Percentiles rank a stretch among this genome's conserved stretches.
Conservation (phyloP, 2,113 vertebrate species). For the Crotalus tigris region DNA sequence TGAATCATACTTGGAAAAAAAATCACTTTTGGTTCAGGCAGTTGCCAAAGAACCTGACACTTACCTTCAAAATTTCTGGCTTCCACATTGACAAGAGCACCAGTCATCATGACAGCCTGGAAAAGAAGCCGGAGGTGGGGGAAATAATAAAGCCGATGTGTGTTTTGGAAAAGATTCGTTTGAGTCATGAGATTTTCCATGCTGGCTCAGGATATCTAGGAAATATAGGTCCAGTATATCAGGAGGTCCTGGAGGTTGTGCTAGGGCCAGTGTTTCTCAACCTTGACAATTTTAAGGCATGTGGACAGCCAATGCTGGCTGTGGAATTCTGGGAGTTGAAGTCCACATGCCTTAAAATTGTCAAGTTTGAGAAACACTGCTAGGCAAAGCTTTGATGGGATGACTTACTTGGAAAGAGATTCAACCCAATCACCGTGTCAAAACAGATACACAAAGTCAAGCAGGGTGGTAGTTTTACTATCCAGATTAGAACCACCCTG, state of each 20-base stretch:
- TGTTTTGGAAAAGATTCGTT: neutral
- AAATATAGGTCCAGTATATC: neutral
- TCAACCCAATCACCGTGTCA: neutral
- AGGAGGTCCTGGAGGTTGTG: neutral
- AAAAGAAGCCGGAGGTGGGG: neutral
- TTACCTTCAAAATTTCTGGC: constrained; percentile 87
- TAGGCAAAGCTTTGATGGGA: neutral
- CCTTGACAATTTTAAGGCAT: too few relatives aligned
- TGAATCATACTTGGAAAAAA: neutral
- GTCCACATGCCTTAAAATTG: too few relatives aligned
- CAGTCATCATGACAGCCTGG: constrained; percentile 75
- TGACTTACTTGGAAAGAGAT: neutral
- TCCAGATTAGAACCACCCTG: neutral
- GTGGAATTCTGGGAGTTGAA: too few relatives aligned
- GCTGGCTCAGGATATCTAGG: neutral
- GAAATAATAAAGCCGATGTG: neutral
- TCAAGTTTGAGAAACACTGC: neutral
- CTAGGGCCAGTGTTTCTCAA: neutral
- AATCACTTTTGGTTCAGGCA: neutral
- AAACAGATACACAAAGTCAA: neutral
- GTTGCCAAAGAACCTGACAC: neutral
- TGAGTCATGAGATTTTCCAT: neutral
- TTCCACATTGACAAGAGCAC: constrained; percentile 74
- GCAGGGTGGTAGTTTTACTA: neutral
- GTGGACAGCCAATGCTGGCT: too few relatives aligned